Percentiles rank a stretch among this genome's conserved stretches.
phyloP scores from a whole-genome alignment of 2,113 vertebrate genomes.

The Nestor notabilis region DNA sequence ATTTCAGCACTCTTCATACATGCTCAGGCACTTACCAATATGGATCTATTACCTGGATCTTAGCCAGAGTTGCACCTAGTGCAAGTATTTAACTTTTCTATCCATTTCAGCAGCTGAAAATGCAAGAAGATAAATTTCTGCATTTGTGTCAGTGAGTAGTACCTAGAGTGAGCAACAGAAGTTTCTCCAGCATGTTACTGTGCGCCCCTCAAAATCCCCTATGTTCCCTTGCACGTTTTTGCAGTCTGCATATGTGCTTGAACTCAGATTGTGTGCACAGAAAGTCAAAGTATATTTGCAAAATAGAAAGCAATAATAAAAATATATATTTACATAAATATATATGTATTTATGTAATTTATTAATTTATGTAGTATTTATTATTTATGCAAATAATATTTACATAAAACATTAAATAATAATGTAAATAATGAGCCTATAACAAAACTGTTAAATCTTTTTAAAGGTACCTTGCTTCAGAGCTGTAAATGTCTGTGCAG shows the following conservation, averaged over 20 bases:
- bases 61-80: not conserved
- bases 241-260: not conserved
- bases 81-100: not conserved
- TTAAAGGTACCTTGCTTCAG: not conserved
- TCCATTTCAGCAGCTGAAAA: not conserved
- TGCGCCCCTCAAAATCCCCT: not conserved
- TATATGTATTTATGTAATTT: no score
- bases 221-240: not conserved
- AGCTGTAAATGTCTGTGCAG: not conserved
- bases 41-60: not conserved
- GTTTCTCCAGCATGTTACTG: not conserved
- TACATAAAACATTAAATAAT: not conserved
- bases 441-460: constrained; percentile 41
- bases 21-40: not conserved
- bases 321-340: constrained; percentile 4
- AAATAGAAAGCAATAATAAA: not conserved
- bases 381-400: no score
- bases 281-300: not conserved
- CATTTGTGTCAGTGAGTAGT: not conserved
- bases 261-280: not conserved
- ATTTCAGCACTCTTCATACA: not conserved
- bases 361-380: no score
- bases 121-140: not conserved
- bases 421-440: constrained; percentile 22
- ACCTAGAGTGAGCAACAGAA: not conserved